Percentiles rank a stretch among this genome's conserved stretches.
Evolutionary conservation across 1,140 invertebrate species (phyloP).

Genomic region (Drosophila bipectinata): DNA sequence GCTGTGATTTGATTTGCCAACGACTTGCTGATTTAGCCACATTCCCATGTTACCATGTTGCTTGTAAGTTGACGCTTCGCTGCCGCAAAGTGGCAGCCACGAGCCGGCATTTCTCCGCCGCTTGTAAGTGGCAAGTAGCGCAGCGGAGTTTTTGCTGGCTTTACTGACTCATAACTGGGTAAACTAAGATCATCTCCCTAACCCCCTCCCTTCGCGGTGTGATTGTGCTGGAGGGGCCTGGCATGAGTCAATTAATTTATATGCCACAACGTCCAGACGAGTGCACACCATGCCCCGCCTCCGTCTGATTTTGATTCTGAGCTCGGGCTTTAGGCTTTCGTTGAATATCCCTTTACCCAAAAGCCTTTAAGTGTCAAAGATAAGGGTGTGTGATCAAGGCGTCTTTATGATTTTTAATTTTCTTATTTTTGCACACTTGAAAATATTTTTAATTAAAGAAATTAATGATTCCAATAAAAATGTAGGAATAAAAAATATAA

Average conservation of each 20-base stretch:
- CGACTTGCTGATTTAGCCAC: conserved; percentile 66
- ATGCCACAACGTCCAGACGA: conserved; percentile 67
- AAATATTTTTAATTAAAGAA: neutral
- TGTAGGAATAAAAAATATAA: neutral
- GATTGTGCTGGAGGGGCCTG: conserved; percentile 29
- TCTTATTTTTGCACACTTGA: neutral
- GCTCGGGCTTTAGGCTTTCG: neutral
- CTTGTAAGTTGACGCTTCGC: conserved; percentile 47
- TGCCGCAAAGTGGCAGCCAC: conserved; percentile 47
- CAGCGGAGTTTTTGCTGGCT: conserved; percentile 65
- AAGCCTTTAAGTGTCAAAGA: conserved; percentile 46
- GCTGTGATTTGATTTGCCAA: conserved; percentile 62
- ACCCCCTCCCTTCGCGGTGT: conserved; percentile 8
- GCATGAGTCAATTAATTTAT: conserved; percentile 77
- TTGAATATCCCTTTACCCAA: conserved; percentile 29
- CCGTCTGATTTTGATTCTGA: conserved; percentile 6
- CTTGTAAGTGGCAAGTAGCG: conserved; percentile 68
- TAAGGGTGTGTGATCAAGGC: conserved; percentile 40
- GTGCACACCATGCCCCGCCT: conserved; percentile 62
- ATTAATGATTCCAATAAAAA: neutral
- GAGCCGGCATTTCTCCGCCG: conserved; percentile 30
- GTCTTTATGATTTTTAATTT: neutral
- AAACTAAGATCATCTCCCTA: conserved; percentile 14
- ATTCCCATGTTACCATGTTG: conserved; percentile 51
- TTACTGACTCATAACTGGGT: conserved; percentile 53